Evolutionary conservation across 1,140 invertebrate genomes (phyloP).

Genomic region (Diprion similis): DNA sequence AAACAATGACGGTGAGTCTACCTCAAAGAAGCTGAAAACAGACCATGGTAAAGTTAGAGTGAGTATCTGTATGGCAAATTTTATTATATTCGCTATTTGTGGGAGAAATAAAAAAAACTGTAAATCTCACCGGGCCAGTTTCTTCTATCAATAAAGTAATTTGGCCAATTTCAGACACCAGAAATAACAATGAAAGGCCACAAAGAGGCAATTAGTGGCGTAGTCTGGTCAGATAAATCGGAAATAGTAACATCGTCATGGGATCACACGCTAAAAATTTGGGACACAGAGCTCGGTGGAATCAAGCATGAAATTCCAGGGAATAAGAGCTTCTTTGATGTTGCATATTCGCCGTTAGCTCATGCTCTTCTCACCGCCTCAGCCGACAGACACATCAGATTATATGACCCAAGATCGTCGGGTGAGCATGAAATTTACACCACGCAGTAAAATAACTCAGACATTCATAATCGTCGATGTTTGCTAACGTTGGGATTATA

Average conservation of each 20-base stretch:
- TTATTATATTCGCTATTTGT: conserved; percentile 16
- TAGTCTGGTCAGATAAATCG: conserved; percentile 81
- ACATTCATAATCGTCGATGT: conserved; percentile 14
- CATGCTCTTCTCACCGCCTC: conserved; percentile 83
- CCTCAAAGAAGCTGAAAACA: conserved; percentile 58
- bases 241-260: conserved; percentile 87
- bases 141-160: conserved; percentile 7
- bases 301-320: conserved; percentile 83
- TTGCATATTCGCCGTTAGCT: conserved; percentile 82
- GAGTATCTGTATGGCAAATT: conserved; percentile 27
- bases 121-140: not conserved
- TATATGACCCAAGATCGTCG: conserved; percentile 91
- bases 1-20: conserved; percentile 57
- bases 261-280: conserved; percentile 95
- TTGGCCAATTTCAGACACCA: conserved; percentile 71
- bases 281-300: conserved; percentile 89
- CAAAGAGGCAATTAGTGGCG: conserved; percentile 85
- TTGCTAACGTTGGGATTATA: conserved; percentile 13
- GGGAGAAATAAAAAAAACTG: not conserved
- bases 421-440: conserved; percentile 62
- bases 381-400: conserved; percentile 85
- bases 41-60: conserved; percentile 51
- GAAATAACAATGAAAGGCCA: conserved; percentile 91
- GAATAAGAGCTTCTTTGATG: conserved; percentile 90
- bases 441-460: not conserved